These are phyloP conservation scores for Micropoecilia bifurca DNA, from an alignment of 2,797 vertebrate species.

Conservation along the genomic window DNA sequence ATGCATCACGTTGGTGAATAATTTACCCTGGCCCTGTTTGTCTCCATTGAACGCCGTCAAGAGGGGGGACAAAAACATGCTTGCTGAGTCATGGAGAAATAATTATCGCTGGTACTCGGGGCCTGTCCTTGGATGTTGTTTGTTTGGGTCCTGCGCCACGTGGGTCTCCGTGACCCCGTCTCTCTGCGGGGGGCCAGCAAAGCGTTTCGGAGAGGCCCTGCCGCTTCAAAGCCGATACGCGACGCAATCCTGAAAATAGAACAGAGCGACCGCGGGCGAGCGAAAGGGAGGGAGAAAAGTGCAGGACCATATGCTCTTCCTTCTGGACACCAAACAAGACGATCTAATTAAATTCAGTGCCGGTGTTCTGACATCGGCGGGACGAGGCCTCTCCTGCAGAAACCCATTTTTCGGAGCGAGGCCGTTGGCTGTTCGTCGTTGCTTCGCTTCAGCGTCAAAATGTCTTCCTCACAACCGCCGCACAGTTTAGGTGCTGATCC, in stretches of 20 bases:
- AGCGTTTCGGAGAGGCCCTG: constrained; percentile 46
- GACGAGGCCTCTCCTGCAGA: constrained; percentile 65
- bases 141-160: constrained; percentile 49
- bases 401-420: constrained; percentile 51
- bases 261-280: constrained; percentile 58
- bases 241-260: constrained; percentile 68
- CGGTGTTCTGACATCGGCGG: constrained; percentile 63
- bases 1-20: constrained; percentile 20
- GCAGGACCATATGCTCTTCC: constrained; percentile 76
- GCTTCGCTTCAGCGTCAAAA: neutral
- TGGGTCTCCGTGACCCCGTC: constrained; percentile 58
- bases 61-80: constrained; percentile 11
- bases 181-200: constrained; percentile 50
- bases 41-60: constrained; percentile 53
- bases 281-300: constrained; percentile 32
- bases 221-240: constrained; percentile 62
- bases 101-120: constrained; percentile 59
- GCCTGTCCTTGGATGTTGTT: constrained; percentile 64
- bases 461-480: constrained; percentile 8
- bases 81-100: constrained; percentile 37
- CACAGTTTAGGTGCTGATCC: neutral
- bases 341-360: constrained; percentile 74
- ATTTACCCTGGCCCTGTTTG: constrained; percentile 51
- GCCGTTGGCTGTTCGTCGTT: constrained; percentile 29
- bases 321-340: constrained; percentile 66